A percentile compares a stretch with the other conserved stretches of the same genome.
These are phyloP conservation scores for Drosophila busckii DNA, from an alignment of 1,140 invertebrate species.

Conservation along the genomic window DNA sequence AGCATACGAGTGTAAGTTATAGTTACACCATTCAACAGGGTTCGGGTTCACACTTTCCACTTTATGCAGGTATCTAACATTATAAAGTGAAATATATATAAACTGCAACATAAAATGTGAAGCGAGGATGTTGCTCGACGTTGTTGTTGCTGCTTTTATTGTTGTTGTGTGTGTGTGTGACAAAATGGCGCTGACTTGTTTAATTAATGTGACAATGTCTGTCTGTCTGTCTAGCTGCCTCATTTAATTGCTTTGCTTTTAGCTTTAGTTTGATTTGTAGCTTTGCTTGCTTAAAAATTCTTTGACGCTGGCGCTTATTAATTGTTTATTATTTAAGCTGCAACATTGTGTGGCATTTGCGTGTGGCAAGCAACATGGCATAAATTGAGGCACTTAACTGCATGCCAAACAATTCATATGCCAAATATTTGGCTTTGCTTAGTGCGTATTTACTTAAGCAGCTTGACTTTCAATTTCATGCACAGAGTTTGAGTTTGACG, in stretches of 20 bases:
- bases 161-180: conserved; percentile 50
- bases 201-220: conserved; percentile 53
- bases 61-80: too few relatives aligned
- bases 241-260: too few relatives aligned
- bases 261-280: too few relatives aligned
- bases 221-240: conserved; percentile 6
- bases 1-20: too few relatives aligned
- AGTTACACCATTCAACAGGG: too few relatives aligned
- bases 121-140: conserved; percentile 47
- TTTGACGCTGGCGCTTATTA: too few relatives aligned
- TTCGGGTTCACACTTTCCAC: too few relatives aligned
- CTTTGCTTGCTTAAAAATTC: too few relatives aligned
- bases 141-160: neutral
- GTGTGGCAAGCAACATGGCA: conserved; percentile 29
- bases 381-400: conserved; percentile 55
- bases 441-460: conserved; percentile 20
- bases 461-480: conserved; percentile 53
- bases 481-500: conserved; percentile 38
- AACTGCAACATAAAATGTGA: conserved; percentile 57
- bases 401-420: conserved; percentile 42
- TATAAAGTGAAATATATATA: conserved; percentile 67
- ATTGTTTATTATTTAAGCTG: too few relatives aligned
- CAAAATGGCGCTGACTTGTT: conserved; percentile 76
- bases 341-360: conserved; percentile 12
- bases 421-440: conserved; percentile 34